phyloP scores from a whole-genome alignment of 2,888 invertebrate species.

The Onthophagus sagittarius region DNA sequence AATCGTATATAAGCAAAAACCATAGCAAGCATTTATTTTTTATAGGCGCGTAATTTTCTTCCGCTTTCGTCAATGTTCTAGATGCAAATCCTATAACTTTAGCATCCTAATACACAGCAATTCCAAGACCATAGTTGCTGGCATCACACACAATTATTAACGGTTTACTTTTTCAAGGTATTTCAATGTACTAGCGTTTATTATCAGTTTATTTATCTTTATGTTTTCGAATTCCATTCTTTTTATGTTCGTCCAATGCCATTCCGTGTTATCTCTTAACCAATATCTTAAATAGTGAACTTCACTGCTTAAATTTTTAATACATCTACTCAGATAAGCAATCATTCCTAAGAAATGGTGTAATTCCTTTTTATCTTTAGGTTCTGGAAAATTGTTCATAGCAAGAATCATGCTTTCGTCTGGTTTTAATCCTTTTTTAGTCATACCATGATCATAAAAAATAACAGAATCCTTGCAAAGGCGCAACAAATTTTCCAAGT shows the following conservation, averaged over 20 bases:
- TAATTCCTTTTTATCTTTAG: constrained; percentile 30
- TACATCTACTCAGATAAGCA: constrained; percentile 1
- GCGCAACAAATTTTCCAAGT: no score
- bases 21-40: not conserved
- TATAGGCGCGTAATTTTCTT: not conserved
- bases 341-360: constrained; percentile 35
- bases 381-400: constrained; percentile 21
- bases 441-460: no score
- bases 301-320: constrained; percentile 19
- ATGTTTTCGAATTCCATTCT: no score
- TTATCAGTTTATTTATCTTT: not conserved
- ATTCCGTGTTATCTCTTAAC: constrained; percentile 14
- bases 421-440: no score
- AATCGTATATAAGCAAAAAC: constrained; percentile 4
- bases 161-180: constrained; percentile 16
- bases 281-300: constrained; percentile 1
- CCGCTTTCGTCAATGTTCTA: not conserved
- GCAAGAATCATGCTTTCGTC: constrained; percentile 30
- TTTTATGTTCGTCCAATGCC: constrained; percentile 12
- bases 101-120: not conserved
- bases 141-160: constrained; percentile 8
- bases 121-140: constrained; percentile 1
- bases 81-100: constrained; percentile 2
- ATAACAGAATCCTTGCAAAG: no score
- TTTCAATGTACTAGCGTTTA: constrained; percentile 3